These are phyloP conservation scores for Ectobius pallidus DNA, from an alignment of 2,888 invertebrate genomes.

Conservation along the genomic window DNA sequence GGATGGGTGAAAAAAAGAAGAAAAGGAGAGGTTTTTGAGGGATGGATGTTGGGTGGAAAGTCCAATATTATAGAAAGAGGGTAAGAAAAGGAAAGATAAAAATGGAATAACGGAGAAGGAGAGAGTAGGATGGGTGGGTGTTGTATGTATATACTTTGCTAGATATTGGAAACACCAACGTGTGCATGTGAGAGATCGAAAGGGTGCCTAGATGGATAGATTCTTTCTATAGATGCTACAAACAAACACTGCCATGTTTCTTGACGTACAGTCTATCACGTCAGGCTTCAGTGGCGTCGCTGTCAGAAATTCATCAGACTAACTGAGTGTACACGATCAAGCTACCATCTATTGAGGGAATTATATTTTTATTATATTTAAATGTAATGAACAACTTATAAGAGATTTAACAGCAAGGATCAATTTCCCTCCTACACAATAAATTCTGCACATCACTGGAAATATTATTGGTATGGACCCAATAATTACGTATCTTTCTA, in stretches of 20 bases:
- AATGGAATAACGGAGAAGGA: conserved; percentile 29
- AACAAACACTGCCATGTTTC: neutral
- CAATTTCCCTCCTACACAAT: too few relatives aligned
- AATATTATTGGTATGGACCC: too few relatives aligned
- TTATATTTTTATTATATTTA: too few relatives aligned
- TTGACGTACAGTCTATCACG: neutral
- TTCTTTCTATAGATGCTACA: neutral
- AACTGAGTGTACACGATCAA: too few relatives aligned
- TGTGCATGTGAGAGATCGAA: neutral
- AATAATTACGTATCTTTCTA: too few relatives aligned
- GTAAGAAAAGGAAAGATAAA: conserved; percentile 30
- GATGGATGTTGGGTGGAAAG: conserved; percentile 25
- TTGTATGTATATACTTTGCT: conserved; percentile 21
- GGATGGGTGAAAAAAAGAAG: conserved; percentile 14
- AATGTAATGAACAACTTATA: too few relatives aligned
- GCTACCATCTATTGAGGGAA: too few relatives aligned
- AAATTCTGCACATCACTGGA: too few relatives aligned
- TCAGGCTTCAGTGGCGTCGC: too few relatives aligned
- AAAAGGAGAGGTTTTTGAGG: conserved; percentile 7
- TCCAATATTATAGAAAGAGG: conserved; percentile 41
- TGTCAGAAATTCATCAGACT: too few relatives aligned
- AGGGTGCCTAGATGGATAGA: conserved; percentile 7
- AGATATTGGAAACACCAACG: conserved; percentile 35
- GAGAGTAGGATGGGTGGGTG: neutral
- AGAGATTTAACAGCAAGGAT: too few relatives aligned